Conservation (phyloP, 2,888 invertebrate species). For the Schizaphis graminum region DNA sequence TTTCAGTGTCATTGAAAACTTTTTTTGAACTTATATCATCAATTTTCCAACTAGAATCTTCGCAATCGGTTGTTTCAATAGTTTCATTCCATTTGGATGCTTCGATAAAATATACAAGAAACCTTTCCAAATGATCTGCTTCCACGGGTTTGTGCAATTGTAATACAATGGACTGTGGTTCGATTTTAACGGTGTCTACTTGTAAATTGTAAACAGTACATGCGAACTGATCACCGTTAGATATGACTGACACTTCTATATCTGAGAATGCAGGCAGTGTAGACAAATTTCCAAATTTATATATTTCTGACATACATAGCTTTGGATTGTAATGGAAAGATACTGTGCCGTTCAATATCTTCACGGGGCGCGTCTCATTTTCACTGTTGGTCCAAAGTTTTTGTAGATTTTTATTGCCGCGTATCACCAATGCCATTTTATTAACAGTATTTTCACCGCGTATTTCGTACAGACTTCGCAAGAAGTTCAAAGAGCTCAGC, state of each 20-base stretch:
- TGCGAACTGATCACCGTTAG: conserved; percentile 79
- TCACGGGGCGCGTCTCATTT: conserved; percentile 69
- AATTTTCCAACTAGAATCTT: conserved; percentile 71
- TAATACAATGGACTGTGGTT: conserved; percentile 67
- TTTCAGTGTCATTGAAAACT: conserved; percentile 47
- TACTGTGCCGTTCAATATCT: conserved; percentile 78
- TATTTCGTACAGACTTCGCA: conserved; percentile 80
- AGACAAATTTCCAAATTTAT: conserved; percentile 73
- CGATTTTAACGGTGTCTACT: conserved; percentile 70
- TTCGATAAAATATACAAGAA: conserved; percentile 64
- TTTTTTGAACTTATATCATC: conserved; percentile 69
- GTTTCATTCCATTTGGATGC: conserved; percentile 49
- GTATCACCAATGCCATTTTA: conserved; percentile 70
- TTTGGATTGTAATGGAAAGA: conserved; percentile 85
- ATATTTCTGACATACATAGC: conserved; percentile 79
- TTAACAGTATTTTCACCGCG: conserved; percentile 73
- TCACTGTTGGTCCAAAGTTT: conserved; percentile 73
- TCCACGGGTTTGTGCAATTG: conserved; percentile 62
- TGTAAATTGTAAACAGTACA: conserved; percentile 75
- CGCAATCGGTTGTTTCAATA: conserved; percentile 71
- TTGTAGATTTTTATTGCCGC: conserved; percentile 74
- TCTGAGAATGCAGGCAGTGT: conserved; percentile 70
- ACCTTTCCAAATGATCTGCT: conserved; percentile 52
- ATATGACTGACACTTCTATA: conserved; percentile 69
- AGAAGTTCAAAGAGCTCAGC: conserved; percentile 81